Percentiles rank a stretch among this genome's conserved stretches.
Conservation (phyloP, 2,113 vertebrate genomes). For the Hemibagrus wyckioides region DNA sequence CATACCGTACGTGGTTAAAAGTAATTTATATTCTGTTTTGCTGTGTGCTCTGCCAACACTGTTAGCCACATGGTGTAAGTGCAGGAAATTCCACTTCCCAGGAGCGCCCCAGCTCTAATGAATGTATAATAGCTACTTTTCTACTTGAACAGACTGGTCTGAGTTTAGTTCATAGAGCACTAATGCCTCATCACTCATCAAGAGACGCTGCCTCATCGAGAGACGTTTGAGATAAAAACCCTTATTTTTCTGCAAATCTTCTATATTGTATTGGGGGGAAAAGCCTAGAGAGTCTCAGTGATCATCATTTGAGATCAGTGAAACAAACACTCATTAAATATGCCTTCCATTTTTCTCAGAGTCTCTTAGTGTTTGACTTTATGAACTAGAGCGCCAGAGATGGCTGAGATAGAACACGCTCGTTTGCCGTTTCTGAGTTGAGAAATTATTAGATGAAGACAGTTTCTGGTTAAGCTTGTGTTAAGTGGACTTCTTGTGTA, state of each 20-base stretch:
- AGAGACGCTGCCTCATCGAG: conserved; percentile 21
- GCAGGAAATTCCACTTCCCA: conserved; percentile 41
- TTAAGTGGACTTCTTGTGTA: conserved; percentile 28
- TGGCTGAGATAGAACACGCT: not conserved
- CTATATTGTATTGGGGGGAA: not conserved
- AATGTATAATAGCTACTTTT: conserved; percentile 49
- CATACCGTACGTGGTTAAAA: conserved; percentile 3
- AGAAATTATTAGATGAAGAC: conserved; percentile 31
- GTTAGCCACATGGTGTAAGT: conserved; percentile 37
- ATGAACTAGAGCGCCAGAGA: not conserved
- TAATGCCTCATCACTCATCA: conserved; percentile 21
- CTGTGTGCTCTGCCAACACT: conserved; percentile 7
- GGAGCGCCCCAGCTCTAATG: conserved; percentile 29
- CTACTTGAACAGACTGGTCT: conserved; percentile 29
- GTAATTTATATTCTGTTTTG: conserved; percentile 27
- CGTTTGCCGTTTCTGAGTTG: not conserved
- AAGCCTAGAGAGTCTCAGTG: conserved; percentile 34
- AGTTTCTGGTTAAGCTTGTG: conserved; percentile 15
- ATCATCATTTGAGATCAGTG: conserved; percentile 32
- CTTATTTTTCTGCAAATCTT: not conserved
- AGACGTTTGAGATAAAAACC: conserved; percentile 19
- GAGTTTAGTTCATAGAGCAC: conserved; percentile 15
- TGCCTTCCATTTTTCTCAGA: not conserved
- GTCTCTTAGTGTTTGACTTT: conserved; percentile 1
- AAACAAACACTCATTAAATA: conserved; percentile 32